Evolutionary conservation across 2,797 vertebrate species (phyloP).

Genomic region (Remorina albescens): DNA sequence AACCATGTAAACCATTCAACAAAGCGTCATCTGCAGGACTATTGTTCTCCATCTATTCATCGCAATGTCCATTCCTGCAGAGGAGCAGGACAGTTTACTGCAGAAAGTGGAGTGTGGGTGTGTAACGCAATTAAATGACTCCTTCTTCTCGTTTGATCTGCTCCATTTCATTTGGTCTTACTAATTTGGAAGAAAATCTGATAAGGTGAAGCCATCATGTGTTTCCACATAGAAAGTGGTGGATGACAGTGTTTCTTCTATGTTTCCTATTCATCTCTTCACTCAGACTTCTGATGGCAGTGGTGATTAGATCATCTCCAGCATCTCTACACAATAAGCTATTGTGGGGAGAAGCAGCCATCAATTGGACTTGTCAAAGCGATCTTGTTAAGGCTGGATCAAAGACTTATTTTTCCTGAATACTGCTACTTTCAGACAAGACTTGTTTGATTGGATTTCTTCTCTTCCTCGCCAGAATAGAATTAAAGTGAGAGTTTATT

Average conservation of each 20-base stretch:
- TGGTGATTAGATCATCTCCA: constrained; percentile 77
- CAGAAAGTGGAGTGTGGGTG: constrained; percentile 61
- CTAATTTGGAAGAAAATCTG: constrained; percentile 78
- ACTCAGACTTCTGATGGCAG: constrained; percentile 71
- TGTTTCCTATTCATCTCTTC: constrained; percentile 74
- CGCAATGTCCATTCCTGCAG: constrained; percentile 54
- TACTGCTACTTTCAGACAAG: constrained; percentile 45
- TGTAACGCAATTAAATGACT: constrained; percentile 75
- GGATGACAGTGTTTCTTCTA: constrained; percentile 74
- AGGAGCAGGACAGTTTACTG: constrained; percentile 36
- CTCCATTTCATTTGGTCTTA: constrained; percentile 72
- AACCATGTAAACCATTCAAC: constrained; percentile 30
- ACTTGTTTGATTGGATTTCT: constrained; percentile 55
- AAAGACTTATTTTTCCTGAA: constrained; percentile 56
- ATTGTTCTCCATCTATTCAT: constrained; percentile 51
- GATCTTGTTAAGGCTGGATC: constrained; percentile 69
- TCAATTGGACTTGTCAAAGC: constrained; percentile 70
- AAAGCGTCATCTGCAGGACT: constrained; percentile 30
- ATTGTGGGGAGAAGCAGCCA: constrained; percentile 66
- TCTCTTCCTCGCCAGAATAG: constrained; percentile 5
- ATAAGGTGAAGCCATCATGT: constrained; percentile 75
- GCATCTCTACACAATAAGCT: constrained; percentile 70
- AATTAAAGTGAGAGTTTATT: constrained; percentile 39
- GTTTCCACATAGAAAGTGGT: constrained; percentile 80
- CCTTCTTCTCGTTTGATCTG: constrained; percentile 73